Percentiles rank a stretch among this genome's conserved stretches.
These are phyloP conservation scores for Tenthredo amoena DNA, from an alignment of 2,888 invertebrate species.

Conservation along the genomic window DNA sequence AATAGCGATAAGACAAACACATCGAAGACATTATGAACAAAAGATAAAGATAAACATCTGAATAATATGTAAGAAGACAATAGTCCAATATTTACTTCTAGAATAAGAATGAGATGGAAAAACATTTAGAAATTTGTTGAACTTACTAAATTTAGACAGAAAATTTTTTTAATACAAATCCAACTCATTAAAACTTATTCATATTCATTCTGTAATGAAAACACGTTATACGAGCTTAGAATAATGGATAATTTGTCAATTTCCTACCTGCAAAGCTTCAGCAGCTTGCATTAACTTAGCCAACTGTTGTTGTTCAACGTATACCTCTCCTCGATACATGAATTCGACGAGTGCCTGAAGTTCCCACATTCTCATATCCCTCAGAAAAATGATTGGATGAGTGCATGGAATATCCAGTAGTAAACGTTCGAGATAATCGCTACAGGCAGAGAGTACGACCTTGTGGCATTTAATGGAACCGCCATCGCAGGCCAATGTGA, in stretches of 20 bases:
- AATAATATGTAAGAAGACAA: not conserved
- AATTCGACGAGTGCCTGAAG: conserved; percentile 76
- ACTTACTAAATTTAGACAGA: not conserved
- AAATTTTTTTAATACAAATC: not conserved
- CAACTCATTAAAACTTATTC: conserved; percentile 1
- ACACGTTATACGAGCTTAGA: not conserved
- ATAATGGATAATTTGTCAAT: not conserved
- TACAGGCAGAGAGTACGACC: conserved; percentile 91
- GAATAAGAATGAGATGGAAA: not conserved
- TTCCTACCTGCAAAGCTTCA: conserved; percentile 73
- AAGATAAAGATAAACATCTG: not conserved
- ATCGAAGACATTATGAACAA: not conserved
- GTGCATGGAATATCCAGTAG: conserved; percentile 92
- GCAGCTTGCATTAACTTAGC: conserved; percentile 75
- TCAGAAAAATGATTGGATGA: conserved; percentile 90
- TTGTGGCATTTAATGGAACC: conserved; percentile 93
- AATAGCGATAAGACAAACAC: conserved; percentile 17
- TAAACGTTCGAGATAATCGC: conserved; percentile 90
- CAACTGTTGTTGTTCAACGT: conserved; percentile 75
- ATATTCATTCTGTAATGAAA: not conserved
- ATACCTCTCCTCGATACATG: conserved; percentile 77
- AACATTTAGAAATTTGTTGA: not conserved
- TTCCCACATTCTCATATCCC: conserved; percentile 84
- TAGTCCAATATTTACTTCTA: not conserved
- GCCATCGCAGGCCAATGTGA: conserved; percentile 92